Evolutionary conservation across 1,140 invertebrate genomes (phyloP), one percentile per base, ranked within the genome.

Genomic region (Caerostris extrusa): DNA sequence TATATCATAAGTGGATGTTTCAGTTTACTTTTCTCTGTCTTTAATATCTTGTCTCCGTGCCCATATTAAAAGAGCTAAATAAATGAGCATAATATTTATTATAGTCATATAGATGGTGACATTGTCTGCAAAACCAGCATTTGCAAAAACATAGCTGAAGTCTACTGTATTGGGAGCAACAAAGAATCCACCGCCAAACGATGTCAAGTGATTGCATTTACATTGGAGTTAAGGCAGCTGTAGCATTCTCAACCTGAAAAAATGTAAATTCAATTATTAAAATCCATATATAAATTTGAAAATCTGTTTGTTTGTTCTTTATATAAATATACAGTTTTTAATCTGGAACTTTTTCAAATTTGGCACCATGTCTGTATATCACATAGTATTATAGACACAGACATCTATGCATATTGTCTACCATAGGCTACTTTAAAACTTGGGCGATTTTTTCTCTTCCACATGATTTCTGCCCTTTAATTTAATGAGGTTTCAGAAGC

Each of bases 161-260:
- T 97, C 96, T 34, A 97, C 96, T 7, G 96, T 96, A 95, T 97
- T 97, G 0, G 96, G 96, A 53, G 96, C 95, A 0, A 96, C 96
- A 86, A 96, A 96, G 90, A 97, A 96, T 92, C 97, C 96, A 19
- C 96, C 96, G 3, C 96, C 97, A 95, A 97, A 97, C 12, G 96
- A 96, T 5, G 97, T 97, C 95, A 97, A 95, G 95, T 97, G 97
- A 90, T 96, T 96, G 95, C 96, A 97, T 57, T 96, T 95, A 94
- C 96, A 97, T 60, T 96, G 95, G 0, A n/a, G 96, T 97, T 57
- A 95, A 88, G 0, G 71, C 71, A 19, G 94, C 90, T 69, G 95
- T 95, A 6, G 95, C 94, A 69, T 90, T 94, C 12, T 95, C 94
- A 34, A 96, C 95, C 95, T 95, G 77, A 6, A 69, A 50, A 57